phyloP scores from a whole-genome alignment of 2,797 vertebrate genomes.

The Xiphorhynchus erythropygius region DNA sequence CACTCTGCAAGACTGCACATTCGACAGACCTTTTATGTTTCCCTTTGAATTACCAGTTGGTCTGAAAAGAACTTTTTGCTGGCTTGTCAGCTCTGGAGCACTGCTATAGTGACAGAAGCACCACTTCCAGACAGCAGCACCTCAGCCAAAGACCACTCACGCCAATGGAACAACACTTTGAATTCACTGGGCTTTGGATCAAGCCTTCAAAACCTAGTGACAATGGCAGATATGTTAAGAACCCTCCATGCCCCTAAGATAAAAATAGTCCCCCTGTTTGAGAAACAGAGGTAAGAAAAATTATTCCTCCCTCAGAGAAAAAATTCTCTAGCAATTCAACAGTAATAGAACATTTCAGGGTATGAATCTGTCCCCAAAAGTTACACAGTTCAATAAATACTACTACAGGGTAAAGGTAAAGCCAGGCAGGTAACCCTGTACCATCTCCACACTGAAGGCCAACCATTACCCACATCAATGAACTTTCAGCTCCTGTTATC shows the following conservation, averaged over 20 bases:
- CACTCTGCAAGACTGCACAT: neutral
- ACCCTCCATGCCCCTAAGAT: neutral
- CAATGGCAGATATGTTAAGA: neutral
- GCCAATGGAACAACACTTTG: neutral
- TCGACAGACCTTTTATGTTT: constrained; percentile 3
- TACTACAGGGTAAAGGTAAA: neutral
- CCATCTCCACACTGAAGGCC: neutral
- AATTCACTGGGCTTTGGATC: constrained; percentile 5
- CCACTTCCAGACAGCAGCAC: constrained; percentile 4
- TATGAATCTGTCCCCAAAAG: neutral
- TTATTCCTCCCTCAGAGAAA: neutral
- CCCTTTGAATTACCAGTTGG: neutral
- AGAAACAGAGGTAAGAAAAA: neutral
- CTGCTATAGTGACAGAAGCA: neutral
- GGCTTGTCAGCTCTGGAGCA: constrained; percentile 1
- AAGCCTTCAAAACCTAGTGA: neutral
- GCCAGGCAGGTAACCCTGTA: neutral
- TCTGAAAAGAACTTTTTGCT: constrained; percentile 4
- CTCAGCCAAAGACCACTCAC: neutral
- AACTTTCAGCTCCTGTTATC: constrained; percentile 14
- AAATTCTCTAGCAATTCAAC: neutral
- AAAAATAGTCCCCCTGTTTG: neutral
- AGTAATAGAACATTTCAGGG: neutral
- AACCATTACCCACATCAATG: neutral
- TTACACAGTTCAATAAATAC: neutral